These are phyloP conservation scores for Anoplopoma fimbria DNA, from an alignment of 2,113 vertebrate genomes.

Conservation along the genomic window DNA sequence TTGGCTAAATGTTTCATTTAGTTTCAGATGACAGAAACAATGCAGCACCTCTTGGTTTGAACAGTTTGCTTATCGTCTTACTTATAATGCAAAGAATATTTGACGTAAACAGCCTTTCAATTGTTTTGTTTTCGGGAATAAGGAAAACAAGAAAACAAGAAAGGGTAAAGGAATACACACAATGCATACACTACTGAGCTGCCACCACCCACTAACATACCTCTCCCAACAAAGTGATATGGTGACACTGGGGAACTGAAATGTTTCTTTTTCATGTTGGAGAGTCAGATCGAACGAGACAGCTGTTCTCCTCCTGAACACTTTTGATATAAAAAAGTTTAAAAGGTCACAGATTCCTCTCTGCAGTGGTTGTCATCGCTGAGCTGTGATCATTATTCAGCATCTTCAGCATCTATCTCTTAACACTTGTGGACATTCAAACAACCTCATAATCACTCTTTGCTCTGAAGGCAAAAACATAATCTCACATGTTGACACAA, in stretches of 20 bases:
- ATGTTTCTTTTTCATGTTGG: constrained; percentile 49
- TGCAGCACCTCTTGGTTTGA: constrained; percentile 44
- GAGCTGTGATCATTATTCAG: constrained; percentile 62
- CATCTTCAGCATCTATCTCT: constrained; percentile 20
- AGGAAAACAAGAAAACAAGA: constrained; percentile 50
- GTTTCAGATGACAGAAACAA: constrained; percentile 58
- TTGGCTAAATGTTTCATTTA: constrained; percentile 71
- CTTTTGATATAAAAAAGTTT: constrained; percentile 43
- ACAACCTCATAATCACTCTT: constrained; percentile 5
- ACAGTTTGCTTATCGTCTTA: constrained; percentile 66
- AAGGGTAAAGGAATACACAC: constrained; percentile 45
- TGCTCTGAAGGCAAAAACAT: background rate
- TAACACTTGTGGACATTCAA: background rate
- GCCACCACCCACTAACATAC: constrained; percentile 17
- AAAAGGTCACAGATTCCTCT: constrained; percentile 56
- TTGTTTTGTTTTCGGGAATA: constrained; percentile 65
- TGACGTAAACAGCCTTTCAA: constrained; percentile 51
- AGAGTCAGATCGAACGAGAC: constrained; percentile 56
- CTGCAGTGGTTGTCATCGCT: constrained; percentile 25
- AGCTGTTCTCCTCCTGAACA: constrained; percentile 57
- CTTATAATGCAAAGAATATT: constrained; percentile 68
- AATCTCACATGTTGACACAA: constrained; percentile 20
- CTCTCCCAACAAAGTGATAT: constrained; percentile 58
- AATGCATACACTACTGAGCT: constrained; percentile 33
- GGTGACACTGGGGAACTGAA: constrained; percentile 48